Base-by-base conservation (phyloP, 2,113 vertebrate genomes). In the Electrona antarctica region DNA sequence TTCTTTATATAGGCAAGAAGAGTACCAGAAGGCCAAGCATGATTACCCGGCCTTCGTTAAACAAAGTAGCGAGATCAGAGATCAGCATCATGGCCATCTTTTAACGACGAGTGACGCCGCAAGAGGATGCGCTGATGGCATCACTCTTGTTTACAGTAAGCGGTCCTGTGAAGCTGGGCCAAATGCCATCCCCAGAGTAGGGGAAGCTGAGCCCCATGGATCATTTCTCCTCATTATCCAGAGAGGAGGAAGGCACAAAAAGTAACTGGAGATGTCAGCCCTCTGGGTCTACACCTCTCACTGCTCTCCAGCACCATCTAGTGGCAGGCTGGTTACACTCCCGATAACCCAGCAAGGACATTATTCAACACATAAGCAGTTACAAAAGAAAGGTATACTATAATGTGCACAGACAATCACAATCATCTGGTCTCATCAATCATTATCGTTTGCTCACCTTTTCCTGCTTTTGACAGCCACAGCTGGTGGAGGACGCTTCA, bases 401-500 rank as follows among this genome's bases (percentile, higher is more conserved):
- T 6, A 41, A 6, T 4, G 33, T 41, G 5, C 33, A 41, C 33
- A 41, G 33, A 41, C 33, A 41, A 41, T 41, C 33, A 41, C 33
- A 41, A 41, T 41, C 1, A 41, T 41, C 33, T 41, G 33, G 33
- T 41, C 8, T 28, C 8, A 58, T 58, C 56, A 29, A 28, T 28
- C 56, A 29, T 8, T 28, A 3, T 8, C 10, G 56, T 63, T 70
- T 64, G 33, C 82, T 87, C 63, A 92, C 89, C 86, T 45, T 67
- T 48, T 86, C 79, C 41, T 91, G 85, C 28, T 73, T 77, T 28
- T 88, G 82, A 69, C 81, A 80, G 0, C 85, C 85, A 56, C 87
- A 89, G 78, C 94, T 94, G 66, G 93, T 88, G 58, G 94, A 94
- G 0, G 94, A 93, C 5, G 83, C 90, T 9, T 94, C 91, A 0